Base-by-base conservation (phyloP, 2,797 vertebrate species). In the Gymnothorax javanicus region DNA sequence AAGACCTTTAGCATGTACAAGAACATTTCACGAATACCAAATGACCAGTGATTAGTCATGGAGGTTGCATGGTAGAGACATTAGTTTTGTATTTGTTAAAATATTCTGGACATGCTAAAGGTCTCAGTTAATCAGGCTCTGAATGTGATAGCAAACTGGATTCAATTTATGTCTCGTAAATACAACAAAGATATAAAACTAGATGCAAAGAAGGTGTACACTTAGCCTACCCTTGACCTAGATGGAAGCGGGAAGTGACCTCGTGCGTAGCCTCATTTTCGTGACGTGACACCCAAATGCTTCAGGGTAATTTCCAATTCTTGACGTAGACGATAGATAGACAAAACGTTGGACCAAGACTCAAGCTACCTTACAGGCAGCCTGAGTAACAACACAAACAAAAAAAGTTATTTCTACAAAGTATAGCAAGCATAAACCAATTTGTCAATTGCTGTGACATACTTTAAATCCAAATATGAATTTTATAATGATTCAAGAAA, bases 401-500 rank as follows among this genome's bases (percentile, higher is more conserved):
- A 7, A 25, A 25, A 25, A 25, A 17, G 25, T 8, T 69, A 64
- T 64, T 6, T 69, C 64, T 79, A 20, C 73, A 73, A 73, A 73
- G 27, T 13, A 77, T 17, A 81, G 6, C 20, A 52, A 81, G 0
- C 77, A 56, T n/a, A 81, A 54, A 54, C 20, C 54, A 81, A 77
- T 43, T 1, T 20, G 77, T 54, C 50, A 81, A 15, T 2, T n/a
- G n/a, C 77, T 23, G 20, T 54, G 52, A 56, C 77, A 81, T 3
- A 81, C 52, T 81, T 81, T 54, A 81, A 7, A 81, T 81, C 77
- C 77, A 81, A 54, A 56, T 50, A 81, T 9, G 1, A 56, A 81
- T 81, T 54, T 11, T 56, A 56, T 56, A 56, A 23, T 23, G n/a
- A 3, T 9, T 81, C 8, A 3, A 7, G 23, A 56, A 54, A 54